Base-by-base conservation (phyloP, 2,888 invertebrate genomes). In the Eupithecia vulgata region DNA sequence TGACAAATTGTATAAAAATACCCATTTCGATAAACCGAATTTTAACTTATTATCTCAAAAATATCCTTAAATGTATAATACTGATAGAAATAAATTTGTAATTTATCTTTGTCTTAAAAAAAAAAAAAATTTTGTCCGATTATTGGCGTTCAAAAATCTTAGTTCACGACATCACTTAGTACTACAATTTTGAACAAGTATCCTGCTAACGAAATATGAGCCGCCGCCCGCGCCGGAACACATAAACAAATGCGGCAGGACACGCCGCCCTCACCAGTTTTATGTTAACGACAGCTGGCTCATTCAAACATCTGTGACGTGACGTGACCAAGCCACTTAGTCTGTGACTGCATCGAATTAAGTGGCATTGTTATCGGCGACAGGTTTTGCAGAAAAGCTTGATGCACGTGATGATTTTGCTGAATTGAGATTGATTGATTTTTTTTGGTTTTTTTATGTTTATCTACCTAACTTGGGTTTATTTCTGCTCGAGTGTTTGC, bases 351-450 rank as follows among this genome's bases (percentile, higher is more conserved):
- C 57, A 13, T 57, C 25, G 25, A 57, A 57, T 57, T 57, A 57
- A 57, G 25, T 61, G 21, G 34, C 61, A 61, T 64, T 64, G 35
- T 64, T 64, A 35, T 64, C 61, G 34, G 34, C 30, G 61, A 34
- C 34, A 30, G 62, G 35, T 35, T 35, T 62, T 59, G n/a, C 72
- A 75, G 79, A 74, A 68, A 73, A 68, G 73, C 78, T 78, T 35
- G 35, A 17, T 48, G 78, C 78, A 57, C 57, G 57, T 57, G 57
- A 57, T 57, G 57, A 25, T 61, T 21, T 61, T 61, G 61, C 34
- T 61, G 25, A 61, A 61, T 34, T 34, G 0, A 34, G 34, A 61
- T 34, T 34, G 15, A 45, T 17, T 45, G 45, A 15, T 25, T 57
- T 21, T 57, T 21, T 52, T 57, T 0, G 0, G 1, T 13, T 57